Evolutionary conservation across 2,888 invertebrate species (phyloP).

Genomic region (Holacanthella duospinosa): DNA sequence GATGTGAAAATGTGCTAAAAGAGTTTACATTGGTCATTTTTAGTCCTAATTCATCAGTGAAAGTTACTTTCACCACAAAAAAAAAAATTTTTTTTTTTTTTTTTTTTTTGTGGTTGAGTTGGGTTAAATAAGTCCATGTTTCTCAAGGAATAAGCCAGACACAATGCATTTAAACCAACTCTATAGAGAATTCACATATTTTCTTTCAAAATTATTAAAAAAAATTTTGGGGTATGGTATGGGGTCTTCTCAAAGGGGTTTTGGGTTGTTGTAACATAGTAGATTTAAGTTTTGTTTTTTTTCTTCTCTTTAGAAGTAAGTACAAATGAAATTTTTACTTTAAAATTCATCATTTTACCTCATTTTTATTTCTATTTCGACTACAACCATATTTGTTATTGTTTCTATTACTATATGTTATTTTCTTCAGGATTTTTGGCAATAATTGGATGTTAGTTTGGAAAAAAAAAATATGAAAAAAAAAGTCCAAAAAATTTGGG

Average conservation of each 20-base stretch:
- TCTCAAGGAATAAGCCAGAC: too few species aligned
- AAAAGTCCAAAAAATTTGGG: slow-evolving; percentile 2
- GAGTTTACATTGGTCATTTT: too few species aligned
- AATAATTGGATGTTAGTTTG: not conserved
- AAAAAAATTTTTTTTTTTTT: too few species aligned
- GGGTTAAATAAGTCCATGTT: too few species aligned
- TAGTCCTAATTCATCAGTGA: too few species aligned
- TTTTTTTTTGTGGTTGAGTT: too few species aligned
- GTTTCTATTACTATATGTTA: not conserved
- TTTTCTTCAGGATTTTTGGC: not conserved
- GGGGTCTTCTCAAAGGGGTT: not conserved
- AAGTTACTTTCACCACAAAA: too few species aligned
- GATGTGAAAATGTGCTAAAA: too few species aligned
- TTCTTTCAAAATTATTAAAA: not conserved
- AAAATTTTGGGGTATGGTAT: not conserved
- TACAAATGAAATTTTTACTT: too few species aligned
- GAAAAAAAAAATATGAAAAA: not conserved
- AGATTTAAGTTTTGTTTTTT: not conserved
- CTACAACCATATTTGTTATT: too few species aligned
- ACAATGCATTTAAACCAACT: slow-evolving; percentile 4
- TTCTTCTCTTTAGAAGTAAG: not conserved
- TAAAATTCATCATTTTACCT: too few species aligned
- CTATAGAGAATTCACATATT: not conserved
- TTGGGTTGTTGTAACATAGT: not conserved
- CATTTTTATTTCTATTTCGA: too few species aligned